Evolutionary conservation across 1,140 invertebrate species (phyloP).

Genomic region (Scaptomyza pallida): DNA sequence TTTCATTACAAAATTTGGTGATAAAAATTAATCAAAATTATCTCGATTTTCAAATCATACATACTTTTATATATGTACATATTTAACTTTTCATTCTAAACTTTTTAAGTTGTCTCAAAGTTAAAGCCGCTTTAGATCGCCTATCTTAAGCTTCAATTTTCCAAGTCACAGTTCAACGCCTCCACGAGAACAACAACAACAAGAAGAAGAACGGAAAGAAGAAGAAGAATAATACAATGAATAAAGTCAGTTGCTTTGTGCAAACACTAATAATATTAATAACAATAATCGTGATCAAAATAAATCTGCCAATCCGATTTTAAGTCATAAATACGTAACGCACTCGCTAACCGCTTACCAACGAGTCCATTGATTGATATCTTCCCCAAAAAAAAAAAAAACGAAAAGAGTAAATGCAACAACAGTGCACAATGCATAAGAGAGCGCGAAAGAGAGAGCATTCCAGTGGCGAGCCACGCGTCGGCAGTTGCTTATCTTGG

Average conservation of each 20-base stretch:
- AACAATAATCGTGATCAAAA: constrained; percentile 63
- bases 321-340: constrained; percentile 67
- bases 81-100: too few species aligned
- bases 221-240: background rate
- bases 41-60: too few species aligned
- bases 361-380: constrained; percentile 50
- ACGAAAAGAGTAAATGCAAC: constrained; percentile 3
- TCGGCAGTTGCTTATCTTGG: constrained; percentile 79
- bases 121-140: constrained; percentile 17
- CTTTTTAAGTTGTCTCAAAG: background rate
- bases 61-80: too few species aligned
- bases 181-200: background rate
- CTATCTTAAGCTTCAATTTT: constrained; percentile 52
- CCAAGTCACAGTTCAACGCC: constrained; percentile 52
- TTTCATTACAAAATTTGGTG: too few species aligned
- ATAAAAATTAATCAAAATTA: too few species aligned
- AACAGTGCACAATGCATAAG: constrained; percentile 10
- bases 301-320: constrained; percentile 64
- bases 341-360: background rate
- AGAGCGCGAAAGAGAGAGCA: constrained; percentile 3
- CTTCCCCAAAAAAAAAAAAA: constrained; percentile 5
- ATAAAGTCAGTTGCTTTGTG: constrained; percentile 44
- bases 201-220: background rate
- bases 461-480: constrained; percentile 54
- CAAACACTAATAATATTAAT: constrained; percentile 80